Percentiles rank a stretch among this genome's conserved stretches.
phyloP scores from a whole-genome alignment of 2,797 vertebrate genomes.

The Poeciliopsis infans region DNA sequence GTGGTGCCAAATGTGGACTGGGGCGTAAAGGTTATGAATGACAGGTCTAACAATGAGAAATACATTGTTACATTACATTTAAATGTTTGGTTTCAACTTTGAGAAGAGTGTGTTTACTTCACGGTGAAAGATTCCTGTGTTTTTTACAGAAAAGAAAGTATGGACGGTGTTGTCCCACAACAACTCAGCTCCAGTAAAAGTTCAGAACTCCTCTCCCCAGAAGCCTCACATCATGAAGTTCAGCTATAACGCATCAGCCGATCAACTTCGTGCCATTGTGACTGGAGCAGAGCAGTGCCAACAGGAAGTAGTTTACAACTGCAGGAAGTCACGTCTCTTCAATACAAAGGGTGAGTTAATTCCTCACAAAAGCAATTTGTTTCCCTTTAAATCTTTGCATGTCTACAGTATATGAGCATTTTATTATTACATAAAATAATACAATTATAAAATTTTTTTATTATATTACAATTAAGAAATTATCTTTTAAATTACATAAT shows the following conservation, averaged over 20 bases:
- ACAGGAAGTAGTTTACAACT: slow-evolving; percentile 90
- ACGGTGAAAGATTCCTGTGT: not conserved
- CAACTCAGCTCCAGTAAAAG: slow-evolving; percentile 81
- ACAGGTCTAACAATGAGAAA: not conserved
- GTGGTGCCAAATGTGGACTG: too few species aligned
- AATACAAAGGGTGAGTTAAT: slow-evolving; percentile 83
- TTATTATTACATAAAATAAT: not conserved
- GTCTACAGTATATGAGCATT: not conserved
- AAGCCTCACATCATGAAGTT: slow-evolving; percentile 84
- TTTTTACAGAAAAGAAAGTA: slow-evolving; percentile 86
- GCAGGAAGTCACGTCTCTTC: slow-evolving; percentile 91
- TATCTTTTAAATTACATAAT: too few species aligned
- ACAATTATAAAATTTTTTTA: too few species aligned
- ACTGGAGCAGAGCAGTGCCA: slow-evolving; percentile 89
- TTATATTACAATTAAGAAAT: too few species aligned
- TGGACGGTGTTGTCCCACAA: slow-evolving; percentile 92
- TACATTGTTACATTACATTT: not conserved
- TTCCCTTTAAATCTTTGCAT: not conserved
- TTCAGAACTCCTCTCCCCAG: slow-evolving; percentile 77
- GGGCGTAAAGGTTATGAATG: too few species aligned
- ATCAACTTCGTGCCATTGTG: slow-evolving; percentile 88
- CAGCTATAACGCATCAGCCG: slow-evolving; percentile 84
- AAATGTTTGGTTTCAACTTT: not conserved
- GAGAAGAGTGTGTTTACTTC: not conserved
- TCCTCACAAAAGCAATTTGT: not conserved